These are phyloP conservation scores for Cremastinae sp. DNA, from an alignment of 2,888 invertebrate species.

Conservation along the genomic window DNA sequence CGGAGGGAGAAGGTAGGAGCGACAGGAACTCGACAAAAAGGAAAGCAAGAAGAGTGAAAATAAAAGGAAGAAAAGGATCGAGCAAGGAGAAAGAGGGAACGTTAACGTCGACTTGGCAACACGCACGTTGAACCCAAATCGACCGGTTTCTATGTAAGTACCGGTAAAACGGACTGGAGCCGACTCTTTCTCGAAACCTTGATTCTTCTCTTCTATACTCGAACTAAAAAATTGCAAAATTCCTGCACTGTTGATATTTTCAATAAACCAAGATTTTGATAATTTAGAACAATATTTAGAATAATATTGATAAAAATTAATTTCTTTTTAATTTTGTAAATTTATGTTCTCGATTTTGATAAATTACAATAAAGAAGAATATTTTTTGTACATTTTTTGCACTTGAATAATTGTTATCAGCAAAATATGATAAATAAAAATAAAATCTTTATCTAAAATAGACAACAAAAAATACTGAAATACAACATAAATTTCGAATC, in stretches of 20 bases:
- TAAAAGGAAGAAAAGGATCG: slow-evolving; percentile 13
- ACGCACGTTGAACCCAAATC: slow-evolving; percentile 59
- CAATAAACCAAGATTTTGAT: too few species aligned
- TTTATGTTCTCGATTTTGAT: too few species aligned
- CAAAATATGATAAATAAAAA: too few species aligned
- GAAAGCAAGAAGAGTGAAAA: slow-evolving; percentile 13
- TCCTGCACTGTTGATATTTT: too few species aligned
- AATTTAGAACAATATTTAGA: background rate
- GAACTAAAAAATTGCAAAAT: slow-evolving; percentile 18
- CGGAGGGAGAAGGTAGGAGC: slow-evolving; percentile 8
- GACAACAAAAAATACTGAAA: too few species aligned
- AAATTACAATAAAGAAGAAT: too few species aligned
- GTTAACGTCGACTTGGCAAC: slow-evolving; percentile 42
- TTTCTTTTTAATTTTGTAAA: too few species aligned
- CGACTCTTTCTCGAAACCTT: slow-evolving; percentile 19
- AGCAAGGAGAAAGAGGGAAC: slow-evolving; percentile 4
- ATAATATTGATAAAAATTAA: background rate
- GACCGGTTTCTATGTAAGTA: slow-evolving; percentile 53
- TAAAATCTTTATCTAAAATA: too few species aligned
- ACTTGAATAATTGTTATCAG: too few species aligned
- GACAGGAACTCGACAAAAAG: slow-evolving; percentile 41
- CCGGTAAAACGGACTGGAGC: slow-evolving; percentile 22
- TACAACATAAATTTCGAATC: too few species aligned
- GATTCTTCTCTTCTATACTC: slow-evolving; percentile 15
- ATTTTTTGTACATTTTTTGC: too few species aligned